phyloP scores from a whole-genome alignment of 92 coral and sea anemone species.

The Bergia sp. region DNA sequence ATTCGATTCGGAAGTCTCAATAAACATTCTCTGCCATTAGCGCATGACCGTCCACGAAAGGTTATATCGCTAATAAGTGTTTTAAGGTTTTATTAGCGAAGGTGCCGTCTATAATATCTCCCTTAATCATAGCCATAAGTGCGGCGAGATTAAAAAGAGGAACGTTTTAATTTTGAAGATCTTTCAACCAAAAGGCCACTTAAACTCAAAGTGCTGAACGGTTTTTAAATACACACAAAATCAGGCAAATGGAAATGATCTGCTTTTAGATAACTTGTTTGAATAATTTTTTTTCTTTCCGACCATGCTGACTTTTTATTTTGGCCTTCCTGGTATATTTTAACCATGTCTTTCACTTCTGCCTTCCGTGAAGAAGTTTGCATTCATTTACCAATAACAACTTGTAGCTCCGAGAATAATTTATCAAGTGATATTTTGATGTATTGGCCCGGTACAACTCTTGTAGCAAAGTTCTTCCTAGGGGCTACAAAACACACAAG shows the following conservation, averaged over 20 bases:
- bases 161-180: constrained; percentile 26
- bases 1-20: constrained; percentile 42
- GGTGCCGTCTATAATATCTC: constrained; percentile 14
- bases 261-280: neutral
- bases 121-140: neutral
- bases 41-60: neutral
- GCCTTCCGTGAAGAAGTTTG: neutral
- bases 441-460: neutral
- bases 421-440: neutral
- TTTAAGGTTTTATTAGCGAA: constrained; percentile 10
- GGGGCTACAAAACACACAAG: neutral
- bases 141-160: constrained; percentile 38
- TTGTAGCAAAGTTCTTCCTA: neutral
- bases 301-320: neutral
- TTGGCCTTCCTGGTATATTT: neutral
- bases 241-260: neutral
- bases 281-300: neutral
- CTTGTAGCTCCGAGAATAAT: neutral
- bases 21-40: constrained; percentile 6
- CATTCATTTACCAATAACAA: neutral
- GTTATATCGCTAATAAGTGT: constrained; percentile 29
- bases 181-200: constrained; percentile 34
- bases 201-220: neutral
- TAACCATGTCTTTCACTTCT: neutral
- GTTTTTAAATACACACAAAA: neutral